Conservation (phyloP, 2,113 vertebrate species). For the Helogale parvula region DNA sequence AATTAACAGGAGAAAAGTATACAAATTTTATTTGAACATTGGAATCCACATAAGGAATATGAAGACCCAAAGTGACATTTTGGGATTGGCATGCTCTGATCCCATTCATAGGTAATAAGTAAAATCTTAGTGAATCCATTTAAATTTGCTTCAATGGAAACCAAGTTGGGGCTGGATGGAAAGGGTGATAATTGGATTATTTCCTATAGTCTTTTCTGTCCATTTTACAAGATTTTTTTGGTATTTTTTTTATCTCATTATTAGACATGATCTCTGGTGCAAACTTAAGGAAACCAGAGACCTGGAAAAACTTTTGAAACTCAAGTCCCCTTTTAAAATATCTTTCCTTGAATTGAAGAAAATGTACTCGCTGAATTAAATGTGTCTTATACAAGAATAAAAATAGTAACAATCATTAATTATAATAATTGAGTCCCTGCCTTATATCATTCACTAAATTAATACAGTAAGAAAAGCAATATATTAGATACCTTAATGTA, state of each 20-base stretch:
- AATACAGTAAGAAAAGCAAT: neutral
- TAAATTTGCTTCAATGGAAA: neutral
- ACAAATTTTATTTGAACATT: neutral
- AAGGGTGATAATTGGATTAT: neutral
- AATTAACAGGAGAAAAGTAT: neutral
- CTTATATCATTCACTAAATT: neutral
- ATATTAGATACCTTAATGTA: no score
- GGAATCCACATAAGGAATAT: neutral
- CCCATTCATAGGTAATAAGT: neutral
- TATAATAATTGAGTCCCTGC: neutral
- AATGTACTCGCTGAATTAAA: neutral
- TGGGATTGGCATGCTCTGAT: neutral
- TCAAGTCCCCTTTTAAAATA: neutral
- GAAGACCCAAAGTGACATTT: neutral
- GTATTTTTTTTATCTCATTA: neutral
- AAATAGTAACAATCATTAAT: neutral
- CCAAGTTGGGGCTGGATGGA: neutral
- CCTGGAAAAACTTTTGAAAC: neutral
- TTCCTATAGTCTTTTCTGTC: neutral
- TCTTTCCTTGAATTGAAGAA: neutral
- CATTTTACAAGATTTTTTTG: neutral
- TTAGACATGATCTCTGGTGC: neutral
- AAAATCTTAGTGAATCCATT: neutral
- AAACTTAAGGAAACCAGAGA: neutral
- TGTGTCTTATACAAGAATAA: neutral